Base-by-base conservation (phyloP, 2,797 vertebrate genomes). In the Ceryle rudis region DNA sequence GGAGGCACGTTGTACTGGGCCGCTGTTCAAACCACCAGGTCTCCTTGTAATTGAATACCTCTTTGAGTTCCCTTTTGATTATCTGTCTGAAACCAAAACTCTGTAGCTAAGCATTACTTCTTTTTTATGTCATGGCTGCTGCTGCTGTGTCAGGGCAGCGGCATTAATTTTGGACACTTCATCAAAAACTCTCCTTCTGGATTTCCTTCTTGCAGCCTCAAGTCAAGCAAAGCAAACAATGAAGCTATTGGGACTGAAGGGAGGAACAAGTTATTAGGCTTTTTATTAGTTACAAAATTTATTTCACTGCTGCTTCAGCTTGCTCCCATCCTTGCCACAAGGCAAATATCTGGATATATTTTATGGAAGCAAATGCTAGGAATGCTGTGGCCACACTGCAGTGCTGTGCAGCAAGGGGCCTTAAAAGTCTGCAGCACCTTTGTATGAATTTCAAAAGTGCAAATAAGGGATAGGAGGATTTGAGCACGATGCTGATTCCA, bases 1-100 rank as follows among this genome's bases (percentile, higher is more conserved):
- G 0, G 73, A 89, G 79, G 19, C 54, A 18, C 0, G 0, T 61
- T 67, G 58, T 25, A 14, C 28, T 6, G 3, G 8, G 55, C 62
- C 1, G 3, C 71, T 47, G 39, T 10, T 96, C 86, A 93, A 81
- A 88, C 58, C 75, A 47, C 46, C 65, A 60, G 46, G 25, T 58
- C 62, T 92, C 71, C 55, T 25, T 57, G 78, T 87, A 96, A 95
- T 33, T 93, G 62, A 84, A 86, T 95, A n/a, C 83, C 42, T 92
- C 65, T 70, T 61, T 4, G 10, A 91, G 75, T 57, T 92, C 42
- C 74, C 41, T 90, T 96, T 96, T 96, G 94, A 96, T 96, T 97
- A 93, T 81, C 92, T 96, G 84, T 84, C 94, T 90, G 90, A 96
- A 96, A 95, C 81, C 80, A 95, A 95, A 97, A 94, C 66, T 91